Conservation (phyloP, 2,888 invertebrate species). For the Acronicta aceris region DNA sequence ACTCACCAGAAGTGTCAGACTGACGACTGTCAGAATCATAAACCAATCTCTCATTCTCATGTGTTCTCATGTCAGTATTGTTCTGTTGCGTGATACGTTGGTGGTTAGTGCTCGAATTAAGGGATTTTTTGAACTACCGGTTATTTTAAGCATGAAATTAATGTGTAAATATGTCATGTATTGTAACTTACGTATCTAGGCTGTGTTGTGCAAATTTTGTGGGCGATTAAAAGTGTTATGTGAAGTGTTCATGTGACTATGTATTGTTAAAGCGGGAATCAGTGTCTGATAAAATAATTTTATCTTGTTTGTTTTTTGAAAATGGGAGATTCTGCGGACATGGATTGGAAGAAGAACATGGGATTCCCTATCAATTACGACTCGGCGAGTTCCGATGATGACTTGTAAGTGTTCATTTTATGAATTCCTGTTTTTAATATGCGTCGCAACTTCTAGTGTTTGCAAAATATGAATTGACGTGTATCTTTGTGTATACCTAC, state of each 20-base stretch:
- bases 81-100: slow-evolving; percentile 36
- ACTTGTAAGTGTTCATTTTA: slow-evolving; percentile 76
- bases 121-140: slow-evolving; percentile 40
- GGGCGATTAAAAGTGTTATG: slow-evolving; percentile 54
- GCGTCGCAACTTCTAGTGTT: slow-evolving; percentile 7
- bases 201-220: slow-evolving; percentile 55
- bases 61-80: background rate
- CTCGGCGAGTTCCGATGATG: slow-evolving; percentile 85
- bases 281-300: slow-evolving; percentile 41
- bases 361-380: slow-evolving; percentile 86
- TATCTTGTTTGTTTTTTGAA: slow-evolving; percentile 55
- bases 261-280: slow-evolving; percentile 48
- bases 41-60: background rate
- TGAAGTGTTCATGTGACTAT: slow-evolving; percentile 30
- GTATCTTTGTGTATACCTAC: background rate
- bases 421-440: slow-evolving; percentile 8
- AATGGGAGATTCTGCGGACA: slow-evolving; percentile 78
- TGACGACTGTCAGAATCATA: no score
- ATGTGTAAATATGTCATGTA: slow-evolving; percentile 46
- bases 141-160: slow-evolving; percentile 23
- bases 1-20: no score
- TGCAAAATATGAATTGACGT: background rate
- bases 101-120: background rate
- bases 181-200: slow-evolving; percentile 39
- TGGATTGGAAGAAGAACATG: slow-evolving; percentile 85